phyloP scores from a whole-genome alignment of 2,797 vertebrate genomes.

The Arremon aurantiirostris region DNA sequence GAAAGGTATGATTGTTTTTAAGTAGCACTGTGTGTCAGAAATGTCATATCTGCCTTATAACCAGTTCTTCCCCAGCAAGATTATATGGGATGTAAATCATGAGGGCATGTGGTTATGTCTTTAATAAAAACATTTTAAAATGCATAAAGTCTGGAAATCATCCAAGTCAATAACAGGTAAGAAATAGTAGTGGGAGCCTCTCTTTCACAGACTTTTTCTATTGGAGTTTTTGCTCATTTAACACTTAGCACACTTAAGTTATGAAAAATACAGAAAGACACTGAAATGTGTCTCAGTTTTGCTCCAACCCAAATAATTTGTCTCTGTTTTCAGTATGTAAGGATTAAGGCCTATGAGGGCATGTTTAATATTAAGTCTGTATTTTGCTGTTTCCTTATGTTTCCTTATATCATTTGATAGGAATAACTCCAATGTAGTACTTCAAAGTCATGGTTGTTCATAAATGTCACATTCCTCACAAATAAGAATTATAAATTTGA shows the following conservation, averaged over 20 bases:
- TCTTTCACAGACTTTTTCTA: background rate
- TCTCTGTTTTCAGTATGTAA: background rate
- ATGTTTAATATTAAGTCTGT: background rate
- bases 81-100: background rate
- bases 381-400: background rate
- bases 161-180: background rate
- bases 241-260: background rate
- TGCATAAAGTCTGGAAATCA: background rate
- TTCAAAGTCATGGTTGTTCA: background rate
- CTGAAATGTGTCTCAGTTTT: background rate
- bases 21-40: background rate
- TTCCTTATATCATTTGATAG: background rate
- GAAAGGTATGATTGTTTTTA: background rate
- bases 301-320: background rate
- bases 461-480: background rate
- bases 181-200: background rate
- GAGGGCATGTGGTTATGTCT: background rate
- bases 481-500: background rate
- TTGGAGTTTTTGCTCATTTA: background rate
- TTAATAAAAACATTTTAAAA: background rate
- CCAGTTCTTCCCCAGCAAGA: background rate
- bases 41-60: background rate
- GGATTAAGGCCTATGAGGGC: background rate
- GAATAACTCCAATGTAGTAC: background rate
- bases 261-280: background rate